phyloP scores from a whole-genome alignment of 2,113 vertebrate species.

The Vimba vimba region DNA sequence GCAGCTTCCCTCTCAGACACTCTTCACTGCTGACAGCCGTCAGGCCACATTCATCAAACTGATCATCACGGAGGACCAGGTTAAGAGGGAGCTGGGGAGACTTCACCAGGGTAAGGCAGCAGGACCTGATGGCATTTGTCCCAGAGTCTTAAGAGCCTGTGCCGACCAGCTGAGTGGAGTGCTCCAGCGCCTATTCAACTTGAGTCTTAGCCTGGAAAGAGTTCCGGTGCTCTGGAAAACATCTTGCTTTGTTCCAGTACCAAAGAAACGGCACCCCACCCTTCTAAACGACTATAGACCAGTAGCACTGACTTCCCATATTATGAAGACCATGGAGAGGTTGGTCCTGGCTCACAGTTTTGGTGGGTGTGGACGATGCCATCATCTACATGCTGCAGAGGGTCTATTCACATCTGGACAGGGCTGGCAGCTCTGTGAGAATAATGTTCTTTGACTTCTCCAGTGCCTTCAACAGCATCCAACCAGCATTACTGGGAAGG shows the following conservation, averaged over 20 bases:
- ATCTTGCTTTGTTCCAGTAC: background rate
- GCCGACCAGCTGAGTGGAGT: too few species aligned
- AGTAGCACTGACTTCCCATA: too few species aligned
- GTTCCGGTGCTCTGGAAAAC: background rate
- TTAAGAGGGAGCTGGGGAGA: too few species aligned
- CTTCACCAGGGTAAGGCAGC: too few species aligned
- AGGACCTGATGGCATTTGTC: too few species aligned
- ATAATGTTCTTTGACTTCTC: background rate
- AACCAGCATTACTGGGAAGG: background rate
- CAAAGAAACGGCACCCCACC: background rate
- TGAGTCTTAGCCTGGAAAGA: background rate
- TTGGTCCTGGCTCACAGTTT: background rate
- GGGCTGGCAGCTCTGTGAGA: background rate
- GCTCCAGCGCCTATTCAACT: background rate
- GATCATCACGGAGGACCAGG: too few species aligned
- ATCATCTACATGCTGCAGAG: background rate
- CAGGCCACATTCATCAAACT: too few species aligned
- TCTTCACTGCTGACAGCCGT: too few species aligned
- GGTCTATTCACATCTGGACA: background rate
- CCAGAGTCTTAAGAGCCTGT: background rate
- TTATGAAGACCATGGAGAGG: background rate
- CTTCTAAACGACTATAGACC: background rate
- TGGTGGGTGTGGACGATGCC: background rate
- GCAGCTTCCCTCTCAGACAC: too few species aligned
- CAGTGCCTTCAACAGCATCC: background rate